Base-by-base conservation (phyloP, 2,113 vertebrate genomes). In the Cebidichthys violaceus region DNA sequence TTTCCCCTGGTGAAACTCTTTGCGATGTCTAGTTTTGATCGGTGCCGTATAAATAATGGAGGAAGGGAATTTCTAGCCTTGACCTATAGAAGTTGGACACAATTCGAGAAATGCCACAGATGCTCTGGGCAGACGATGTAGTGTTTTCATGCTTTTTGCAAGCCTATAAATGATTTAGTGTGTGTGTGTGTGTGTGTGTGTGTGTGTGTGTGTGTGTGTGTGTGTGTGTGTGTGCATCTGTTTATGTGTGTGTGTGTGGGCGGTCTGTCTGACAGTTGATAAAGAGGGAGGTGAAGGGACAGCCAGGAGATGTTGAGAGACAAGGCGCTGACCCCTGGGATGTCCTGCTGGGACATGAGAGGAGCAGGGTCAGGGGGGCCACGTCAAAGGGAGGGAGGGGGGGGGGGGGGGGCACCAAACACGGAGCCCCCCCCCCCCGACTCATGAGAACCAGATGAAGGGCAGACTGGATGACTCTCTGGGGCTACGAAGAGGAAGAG, bases 391-490 rank as follows among this genome's bases (percentile, higher is more conserved):
- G 60, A 61, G 27, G 64, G 24, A 24, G 20, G 61, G 0, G 24
- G 64, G 66, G 22, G 27, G 17, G 17, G 57, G 57, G 75, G 71
- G 86, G 64, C 83, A 86, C 52, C 70, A 61, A 91, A 90, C 70
- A 85, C 73, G 69, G 47, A 84, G 62, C 64, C 84, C n/a, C 52
- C 45, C 18, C 7, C 50, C 50, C 67, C 84, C 66, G 78, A 79
- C 83, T 94, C 89, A 94, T 94, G 91, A 91, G 86, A 93, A 94
- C 92, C 94, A 95, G 93, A 95, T 93, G 92, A 94, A 90, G 81
- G 79, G 78, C 79, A 80, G 85, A 86, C 82, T 76, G 81, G 81
- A 94, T 78, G 79, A 88, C 90, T 92, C 92, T 92, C 92, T 74
- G 64, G 91, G 88, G 91, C 75, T 80, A 57, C 33, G 87, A 77